Evolutionary conservation across 2,888 invertebrate species (phyloP).

Genomic region (Heterodera filipjevi): DNA sequence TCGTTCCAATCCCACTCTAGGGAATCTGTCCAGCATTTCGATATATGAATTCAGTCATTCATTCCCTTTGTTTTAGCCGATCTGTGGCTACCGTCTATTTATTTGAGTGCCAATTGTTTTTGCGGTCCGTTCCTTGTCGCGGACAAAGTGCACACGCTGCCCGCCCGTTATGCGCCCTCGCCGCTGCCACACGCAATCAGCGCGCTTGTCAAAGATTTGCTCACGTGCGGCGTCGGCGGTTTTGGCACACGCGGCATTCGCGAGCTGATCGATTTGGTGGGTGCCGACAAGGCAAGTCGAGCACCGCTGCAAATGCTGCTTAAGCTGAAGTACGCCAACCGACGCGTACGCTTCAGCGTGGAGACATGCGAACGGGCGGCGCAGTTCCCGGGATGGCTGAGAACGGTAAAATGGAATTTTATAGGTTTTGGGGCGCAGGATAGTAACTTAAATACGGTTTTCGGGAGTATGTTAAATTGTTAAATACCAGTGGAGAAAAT

Average conservation of each 20-base stretch:
- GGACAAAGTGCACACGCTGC: constrained; percentile 16
- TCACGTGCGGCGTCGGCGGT: constrained; percentile 18
- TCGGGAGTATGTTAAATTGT: too few relatives aligned
- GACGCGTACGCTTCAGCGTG: constrained; percentile 26
- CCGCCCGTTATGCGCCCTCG: constrained; percentile 29
- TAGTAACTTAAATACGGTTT: too few relatives aligned
- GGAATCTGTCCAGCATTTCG: too few relatives aligned
- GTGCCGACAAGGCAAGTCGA: neutral
- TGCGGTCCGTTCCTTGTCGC: constrained; percentile 32
- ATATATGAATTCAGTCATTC: too few relatives aligned
- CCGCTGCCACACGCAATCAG: constrained; percentile 36
- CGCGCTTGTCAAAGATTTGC: constrained; percentile 29
- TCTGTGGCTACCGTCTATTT: constrained; percentile 35
- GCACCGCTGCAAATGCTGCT: constrained; percentile 13
- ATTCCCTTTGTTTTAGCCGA: constrained; percentile 26
- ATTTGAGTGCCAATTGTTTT: constrained; percentile 29
- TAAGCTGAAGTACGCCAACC: neutral
- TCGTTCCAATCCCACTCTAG: too few relatives aligned
- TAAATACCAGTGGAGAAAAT: too few relatives aligned
- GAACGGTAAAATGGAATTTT: neutral
- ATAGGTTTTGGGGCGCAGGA: too few relatives aligned
- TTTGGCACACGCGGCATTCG: constrained; percentile 18
- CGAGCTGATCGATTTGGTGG: constrained; percentile 11
- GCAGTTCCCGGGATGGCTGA: constrained; percentile 37
- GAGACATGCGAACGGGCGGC: constrained; percentile 36